Evolutionary conservation across 92 coral and sea anemone species (phyloP), one percentile per base, ranked within the genome.

Genomic region (Epizoanthus stellaris): DNA sequence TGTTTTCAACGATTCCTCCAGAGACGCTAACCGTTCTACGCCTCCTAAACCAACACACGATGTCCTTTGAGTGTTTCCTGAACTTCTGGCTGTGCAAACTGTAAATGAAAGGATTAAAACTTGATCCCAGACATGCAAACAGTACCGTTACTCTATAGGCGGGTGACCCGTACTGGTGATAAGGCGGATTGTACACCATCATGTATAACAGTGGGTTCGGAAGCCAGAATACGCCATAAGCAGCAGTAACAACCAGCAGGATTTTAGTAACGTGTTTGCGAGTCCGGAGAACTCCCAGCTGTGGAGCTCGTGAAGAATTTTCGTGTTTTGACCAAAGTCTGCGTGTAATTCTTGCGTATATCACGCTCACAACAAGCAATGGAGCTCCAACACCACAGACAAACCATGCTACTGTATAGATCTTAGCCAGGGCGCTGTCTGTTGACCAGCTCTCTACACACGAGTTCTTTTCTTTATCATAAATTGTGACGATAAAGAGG

Each of bases 171-270:
- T 73, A 85, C 65, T 85, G 60, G 4, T 40, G 39, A 17, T 89
- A 72, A 0, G 92, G 87, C 42, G 70, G 12, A 67, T 80, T 86
- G 8, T 85, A 89, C 16, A 88, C 90, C 79, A 89, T 38, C 76
- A 89, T 89, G 77, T 89, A 89, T 1, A 86, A 64, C 67, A 86
- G 39, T 1, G 87, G 90, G 64, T 85, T 89, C n/a, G 92, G 92
- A 21, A 89, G 77, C 92, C 92, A 89, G 73, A 88, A 89, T 0
- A 85, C 10, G 8, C 89, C 83, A 21, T 89, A 89, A 42, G 87
- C 87, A 8, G 73, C 67, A 53, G 92, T 89, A 15, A 89, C 42
- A 1, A 88, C 61, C 4, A 89, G 76, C 8, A 85, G 89, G 72
- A 89, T 80, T 75, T 86, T 86, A 1, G 92, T 85, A 58, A 84